These are phyloP conservation scores for Hippoglossus hippoglossus DNA, from an alignment of 2,797 vertebrate genomes.

Conservation along the genomic window DNA sequence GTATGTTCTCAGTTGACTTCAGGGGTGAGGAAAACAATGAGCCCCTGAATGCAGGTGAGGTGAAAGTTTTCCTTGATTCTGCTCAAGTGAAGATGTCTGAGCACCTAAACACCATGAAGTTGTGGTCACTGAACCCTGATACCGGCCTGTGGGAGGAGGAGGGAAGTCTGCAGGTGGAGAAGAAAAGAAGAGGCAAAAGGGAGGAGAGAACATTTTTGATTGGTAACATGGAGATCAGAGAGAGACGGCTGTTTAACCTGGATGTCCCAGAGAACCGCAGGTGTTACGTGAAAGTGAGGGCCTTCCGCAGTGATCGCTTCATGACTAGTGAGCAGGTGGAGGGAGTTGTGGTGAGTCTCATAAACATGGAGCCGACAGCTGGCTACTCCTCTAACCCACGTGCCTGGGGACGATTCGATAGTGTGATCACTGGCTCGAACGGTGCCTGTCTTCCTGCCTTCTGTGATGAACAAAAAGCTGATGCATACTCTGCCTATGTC, in stretches of 20 bases:
- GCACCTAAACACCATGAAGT: conserved; percentile 92
- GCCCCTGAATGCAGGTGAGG: conserved; percentile 91
- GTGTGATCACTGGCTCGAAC: conserved; percentile 90
- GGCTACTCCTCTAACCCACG: conserved; percentile 95
- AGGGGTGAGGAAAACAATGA: conserved; percentile 87
- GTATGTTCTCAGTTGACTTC: conserved; percentile 99
- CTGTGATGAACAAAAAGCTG: conserved; percentile 91
- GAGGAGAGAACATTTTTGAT: conserved; percentile 96
- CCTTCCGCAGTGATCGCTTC: conserved; percentile 94
- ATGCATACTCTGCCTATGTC: conserved; percentile 93
- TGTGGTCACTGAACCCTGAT: conserved; percentile 97
- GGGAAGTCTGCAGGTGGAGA: conserved; percentile 89
- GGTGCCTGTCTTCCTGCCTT: conserved; percentile 96
- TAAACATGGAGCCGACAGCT: conserved; percentile 93
- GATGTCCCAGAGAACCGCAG: conserved; percentile 96
- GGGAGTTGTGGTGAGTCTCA: conserved; percentile 92
- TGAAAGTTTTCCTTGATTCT: conserved; percentile 93
- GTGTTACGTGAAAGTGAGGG: conserved; percentile 94
- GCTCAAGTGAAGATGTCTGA: conserved; percentile 93
- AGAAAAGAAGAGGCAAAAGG: conserved; percentile 87
- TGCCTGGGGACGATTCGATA: conserved; percentile 97
- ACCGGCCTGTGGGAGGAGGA: conserved; percentile 98
- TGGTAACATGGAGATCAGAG: conserved; percentile 98
- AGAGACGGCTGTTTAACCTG: conserved; percentile 95
- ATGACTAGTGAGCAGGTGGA: conserved; percentile 95